Evolutionary conservation across 2,888 invertebrate genomes (phyloP).

Genomic region (Syritta pipiens): DNA sequence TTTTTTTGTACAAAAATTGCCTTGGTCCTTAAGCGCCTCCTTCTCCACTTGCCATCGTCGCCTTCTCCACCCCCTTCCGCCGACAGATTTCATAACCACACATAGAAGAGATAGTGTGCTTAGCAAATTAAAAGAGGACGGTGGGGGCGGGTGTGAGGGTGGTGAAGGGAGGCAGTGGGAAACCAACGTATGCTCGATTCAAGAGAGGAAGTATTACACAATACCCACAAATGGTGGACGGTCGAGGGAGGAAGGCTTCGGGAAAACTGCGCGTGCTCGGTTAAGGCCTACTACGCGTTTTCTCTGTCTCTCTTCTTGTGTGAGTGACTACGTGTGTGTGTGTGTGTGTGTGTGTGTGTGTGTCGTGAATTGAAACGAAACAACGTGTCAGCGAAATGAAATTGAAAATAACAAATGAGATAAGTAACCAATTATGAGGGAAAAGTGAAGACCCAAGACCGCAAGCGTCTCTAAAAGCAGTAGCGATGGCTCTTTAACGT

Average conservation of each 20-base stretch:
- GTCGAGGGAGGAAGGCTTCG: too few species aligned
- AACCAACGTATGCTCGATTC: neutral
- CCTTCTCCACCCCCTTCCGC: neutral
- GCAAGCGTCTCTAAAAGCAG: too few species aligned
- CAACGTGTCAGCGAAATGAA: neutral
- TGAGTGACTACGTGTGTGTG: neutral
- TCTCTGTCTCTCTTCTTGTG: too few species aligned
- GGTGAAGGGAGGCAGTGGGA: neutral
- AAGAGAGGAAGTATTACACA: constrained; percentile 46
- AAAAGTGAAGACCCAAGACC: neutral
- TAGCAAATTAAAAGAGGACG: too few species aligned
- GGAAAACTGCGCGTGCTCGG: too few species aligned
- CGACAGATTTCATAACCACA: constrained; percentile 23
- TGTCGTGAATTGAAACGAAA: neutral
- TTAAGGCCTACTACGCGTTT: too few species aligned
- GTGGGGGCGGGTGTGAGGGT: too few species aligned
- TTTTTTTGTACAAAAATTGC: too few species aligned
- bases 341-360: neutral
- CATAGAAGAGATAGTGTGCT: constrained; percentile 1
- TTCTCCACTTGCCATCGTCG: neutral
- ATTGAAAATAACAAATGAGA: neutral
- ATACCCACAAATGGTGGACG: too few species aligned
- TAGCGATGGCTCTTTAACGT: too few species aligned
- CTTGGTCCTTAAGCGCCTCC: neutral
- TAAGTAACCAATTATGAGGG: neutral